A percentile compares a stretch with the other conserved stretches of the same genome.
phyloP scores from a whole-genome alignment of 2,888 invertebrate genomes.

The Platerodrilus igneus region DNA sequence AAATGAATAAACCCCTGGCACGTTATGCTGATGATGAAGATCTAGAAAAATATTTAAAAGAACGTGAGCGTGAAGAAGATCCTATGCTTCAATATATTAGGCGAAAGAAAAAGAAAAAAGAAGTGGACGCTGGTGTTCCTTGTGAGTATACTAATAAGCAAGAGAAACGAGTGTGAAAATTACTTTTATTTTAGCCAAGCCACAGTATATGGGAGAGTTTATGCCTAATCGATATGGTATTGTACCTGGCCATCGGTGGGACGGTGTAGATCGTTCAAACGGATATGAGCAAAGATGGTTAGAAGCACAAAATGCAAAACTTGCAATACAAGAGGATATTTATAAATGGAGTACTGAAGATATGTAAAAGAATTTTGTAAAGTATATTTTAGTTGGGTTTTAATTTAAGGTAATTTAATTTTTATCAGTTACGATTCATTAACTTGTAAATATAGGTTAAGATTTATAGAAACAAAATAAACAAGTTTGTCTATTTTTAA shows the following conservation, averaged over 20 bases:
- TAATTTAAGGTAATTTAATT: no score
- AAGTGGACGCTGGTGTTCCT: conserved; percentile 54
- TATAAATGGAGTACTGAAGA: conserved; percentile 95
- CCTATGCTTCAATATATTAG: conserved; percentile 89
- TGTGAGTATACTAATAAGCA: conserved; percentile 31
- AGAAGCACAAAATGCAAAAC: conserved; percentile 66
- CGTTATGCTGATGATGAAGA: conserved; percentile 85
- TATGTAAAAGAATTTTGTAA: no score
- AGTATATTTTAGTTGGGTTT: no score
- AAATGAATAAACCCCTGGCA: conserved; percentile 87
- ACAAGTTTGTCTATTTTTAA: no score
- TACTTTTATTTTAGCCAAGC: conserved; percentile 57
- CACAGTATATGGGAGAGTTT: conserved; percentile 76
- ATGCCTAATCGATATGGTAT: conserved; percentile 92
- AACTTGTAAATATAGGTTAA: no score
- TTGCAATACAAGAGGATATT: conserved; percentile 76
- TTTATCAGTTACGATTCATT: no score
- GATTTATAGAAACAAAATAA: no score
- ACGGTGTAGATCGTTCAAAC: conserved; percentile 95
- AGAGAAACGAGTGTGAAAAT: conserved; percentile 18
- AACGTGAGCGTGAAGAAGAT: conserved; percentile 79
- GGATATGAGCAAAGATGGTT: conserved; percentile 93
- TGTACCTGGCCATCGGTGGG: conserved; percentile 94
- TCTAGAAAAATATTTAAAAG: conserved; percentile 71
- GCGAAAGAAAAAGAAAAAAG: conserved; percentile 60